phyloP scores from a whole-genome alignment of 2,888 invertebrate species.

The Lithophane semibrunnea region DNA sequence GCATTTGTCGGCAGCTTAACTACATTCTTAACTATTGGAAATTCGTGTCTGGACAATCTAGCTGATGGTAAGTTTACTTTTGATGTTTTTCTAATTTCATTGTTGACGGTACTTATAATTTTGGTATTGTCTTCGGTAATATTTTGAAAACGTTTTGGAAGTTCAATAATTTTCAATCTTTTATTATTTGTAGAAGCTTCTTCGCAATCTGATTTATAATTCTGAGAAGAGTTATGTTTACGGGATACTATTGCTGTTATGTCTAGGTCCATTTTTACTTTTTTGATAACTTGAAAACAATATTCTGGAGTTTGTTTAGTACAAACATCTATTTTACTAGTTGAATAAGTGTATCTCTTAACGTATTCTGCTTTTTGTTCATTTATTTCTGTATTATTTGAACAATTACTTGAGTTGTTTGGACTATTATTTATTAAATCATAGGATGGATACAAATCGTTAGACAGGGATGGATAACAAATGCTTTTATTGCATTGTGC shows the following conservation, averaged over 20 bases:
- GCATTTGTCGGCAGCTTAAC: not conserved
- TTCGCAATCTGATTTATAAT: slow-evolving; percentile 10
- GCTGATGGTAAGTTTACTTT: slow-evolving; percentile 11
- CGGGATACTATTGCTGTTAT: slow-evolving; percentile 76
- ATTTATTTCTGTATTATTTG: not conserved
- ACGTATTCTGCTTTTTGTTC: slow-evolving; percentile 51
- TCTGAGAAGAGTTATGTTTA: slow-evolving; percentile 33
- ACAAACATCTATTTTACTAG: slow-evolving; percentile 75
- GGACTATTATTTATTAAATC: slow-evolving; percentile 9
- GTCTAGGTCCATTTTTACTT: slow-evolving; percentile 80
- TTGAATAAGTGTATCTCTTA: slow-evolving; percentile 73
- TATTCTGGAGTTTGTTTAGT: slow-evolving; percentile 70
- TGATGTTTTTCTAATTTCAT: slow-evolving; percentile 6
- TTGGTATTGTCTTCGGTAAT: not conserved
- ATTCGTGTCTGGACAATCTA: not conserved
- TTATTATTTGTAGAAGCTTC: slow-evolving; percentile 18
- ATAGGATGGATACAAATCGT: not conserved
- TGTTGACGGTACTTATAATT: not conserved
- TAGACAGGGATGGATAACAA: not conserved
- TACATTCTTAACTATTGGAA: not conserved
- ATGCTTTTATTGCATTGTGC: slow-evolving; percentile 1
- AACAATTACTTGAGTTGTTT: not conserved
- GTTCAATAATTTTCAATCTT: slow-evolving; percentile 5
- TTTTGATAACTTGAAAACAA: slow-evolving; percentile 76
- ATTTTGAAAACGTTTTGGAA: not conserved